Percentiles rank a stretch among this genome's conserved stretches.
phyloP scores from a whole-genome alignment of 2,797 vertebrate species.

The Hydrophis major region DNA sequence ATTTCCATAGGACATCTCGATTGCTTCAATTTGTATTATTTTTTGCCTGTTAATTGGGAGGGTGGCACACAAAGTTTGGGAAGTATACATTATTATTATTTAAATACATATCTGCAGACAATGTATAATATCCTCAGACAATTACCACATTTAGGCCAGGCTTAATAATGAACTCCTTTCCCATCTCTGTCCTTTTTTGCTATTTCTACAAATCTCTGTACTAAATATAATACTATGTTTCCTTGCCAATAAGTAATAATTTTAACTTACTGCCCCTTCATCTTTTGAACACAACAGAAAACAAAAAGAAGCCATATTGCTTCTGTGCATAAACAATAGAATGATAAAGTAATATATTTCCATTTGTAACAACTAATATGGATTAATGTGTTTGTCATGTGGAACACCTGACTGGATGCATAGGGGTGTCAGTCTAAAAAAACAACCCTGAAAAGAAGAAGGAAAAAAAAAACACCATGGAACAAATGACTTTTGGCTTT shows the following conservation, averaged over 20 bases:
- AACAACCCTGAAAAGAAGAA: no score
- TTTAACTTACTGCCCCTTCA: background rate
- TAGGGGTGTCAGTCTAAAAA: background rate
- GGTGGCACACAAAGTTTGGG: no score
- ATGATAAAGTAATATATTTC: background rate
- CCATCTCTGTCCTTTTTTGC: background rate
- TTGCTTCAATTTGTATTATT: no score
- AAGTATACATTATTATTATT: background rate
- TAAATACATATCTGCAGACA: background rate
- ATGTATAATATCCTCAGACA: background rate
- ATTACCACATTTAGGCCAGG: background rate
- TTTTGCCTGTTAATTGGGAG: no score
- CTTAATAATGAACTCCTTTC: background rate
- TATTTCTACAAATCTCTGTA: background rate
- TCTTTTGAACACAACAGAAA: background rate
- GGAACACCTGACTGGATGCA: background rate
- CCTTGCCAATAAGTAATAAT: background rate
- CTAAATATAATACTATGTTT: background rate
- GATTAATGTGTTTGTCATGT: conserved; percentile 3
- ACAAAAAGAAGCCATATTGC: background rate
- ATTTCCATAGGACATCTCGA: no score
- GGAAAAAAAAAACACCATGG: background rate
- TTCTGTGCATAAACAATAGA: background rate
- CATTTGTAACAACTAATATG: conserved; percentile 2
- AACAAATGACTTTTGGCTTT: background rate